Evolutionary conservation across 1,140 invertebrate genomes (phyloP).

Genomic region (Penaeus japonicus): DNA sequence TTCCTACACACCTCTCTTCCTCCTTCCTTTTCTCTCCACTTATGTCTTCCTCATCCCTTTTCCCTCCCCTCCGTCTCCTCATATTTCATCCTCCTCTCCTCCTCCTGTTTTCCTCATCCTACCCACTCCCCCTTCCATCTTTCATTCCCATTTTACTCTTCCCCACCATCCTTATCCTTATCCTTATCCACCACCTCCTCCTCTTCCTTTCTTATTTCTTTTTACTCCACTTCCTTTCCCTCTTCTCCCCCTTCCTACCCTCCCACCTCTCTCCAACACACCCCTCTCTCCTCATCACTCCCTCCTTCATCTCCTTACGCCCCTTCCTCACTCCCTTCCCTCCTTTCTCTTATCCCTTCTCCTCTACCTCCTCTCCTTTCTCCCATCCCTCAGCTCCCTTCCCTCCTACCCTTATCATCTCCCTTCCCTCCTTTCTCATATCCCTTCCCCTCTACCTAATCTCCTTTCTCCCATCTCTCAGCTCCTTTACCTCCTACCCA

Average conservation of each 20-base stretch:
- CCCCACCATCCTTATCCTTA: no score
- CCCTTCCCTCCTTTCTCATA: neutral
- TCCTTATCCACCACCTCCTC: no score
- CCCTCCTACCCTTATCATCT: neutral
- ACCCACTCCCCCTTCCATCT: no score
- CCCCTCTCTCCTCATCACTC: neutral
- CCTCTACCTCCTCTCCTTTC: neutral
- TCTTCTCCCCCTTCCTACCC: no score
- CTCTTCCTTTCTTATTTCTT: no score
- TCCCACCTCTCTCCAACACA: no score
- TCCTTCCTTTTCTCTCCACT: neutral
- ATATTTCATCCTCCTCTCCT: neutral
- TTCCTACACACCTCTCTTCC: neutral
- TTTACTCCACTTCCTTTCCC: no score
- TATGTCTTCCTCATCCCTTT: no score
- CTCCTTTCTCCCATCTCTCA: neutral
- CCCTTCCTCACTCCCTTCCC: neutral
- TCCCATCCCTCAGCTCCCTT: no score
- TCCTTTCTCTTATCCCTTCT: neutral
- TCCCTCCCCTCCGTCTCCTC: neutral
- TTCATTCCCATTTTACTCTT: no score
- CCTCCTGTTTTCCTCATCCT: neutral
- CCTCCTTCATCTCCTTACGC: no score
- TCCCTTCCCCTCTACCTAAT: neutral
- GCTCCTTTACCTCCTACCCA: no score